Base-by-base conservation (phyloP, 1,140 invertebrate species). In the Drosophila parabipectinata region DNA sequence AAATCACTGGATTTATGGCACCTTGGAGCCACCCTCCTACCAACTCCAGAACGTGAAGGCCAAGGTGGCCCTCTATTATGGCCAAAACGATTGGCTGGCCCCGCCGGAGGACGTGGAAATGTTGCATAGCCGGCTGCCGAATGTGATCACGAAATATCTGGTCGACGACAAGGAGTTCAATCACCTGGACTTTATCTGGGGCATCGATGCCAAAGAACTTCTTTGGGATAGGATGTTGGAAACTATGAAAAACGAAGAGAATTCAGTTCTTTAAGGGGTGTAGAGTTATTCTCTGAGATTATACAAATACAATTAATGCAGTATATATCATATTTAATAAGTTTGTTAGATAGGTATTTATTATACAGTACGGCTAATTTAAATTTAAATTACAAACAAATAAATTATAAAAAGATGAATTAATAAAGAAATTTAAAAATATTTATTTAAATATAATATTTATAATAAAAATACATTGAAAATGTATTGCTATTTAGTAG, bases 51-150 rank as follows among this genome's bases (percentile, higher is more conserved):
- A 93, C 51, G 93, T 96, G 4, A 92, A 78, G 8, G 92, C 93
- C 12, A 96, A 95, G 12, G 92, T 95, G 1, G 94, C 94, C 0
- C 72, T 96, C 1, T 95, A 95, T 69, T 95, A 94, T 72, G 94
- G 94, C 26, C 90, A 93, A 6, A 93, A 94, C 21, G 96, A 96
- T 77, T 94, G 93, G 93, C 75, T 95, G 4, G 92, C 94, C 2
- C 85, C 92, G 47, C 92, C 94, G 1, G 84, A 89, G 37, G 94
- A 93, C 77, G 92, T 94, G 0, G 82, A 90, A 7, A 71, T 68
- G 7, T 68, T 94, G 10, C 84, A 88, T 56, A 76, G 72, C 0
- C 67, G 83, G 14, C 72, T 95, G 10, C 85, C 85, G 0, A 93
- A 94, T 76, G 77, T 91, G 2, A 76, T 93, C 0, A 91, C 91